Base-by-base conservation (phyloP, 2,113 vertebrate species). In the Trochalopteron elliotii region DNA sequence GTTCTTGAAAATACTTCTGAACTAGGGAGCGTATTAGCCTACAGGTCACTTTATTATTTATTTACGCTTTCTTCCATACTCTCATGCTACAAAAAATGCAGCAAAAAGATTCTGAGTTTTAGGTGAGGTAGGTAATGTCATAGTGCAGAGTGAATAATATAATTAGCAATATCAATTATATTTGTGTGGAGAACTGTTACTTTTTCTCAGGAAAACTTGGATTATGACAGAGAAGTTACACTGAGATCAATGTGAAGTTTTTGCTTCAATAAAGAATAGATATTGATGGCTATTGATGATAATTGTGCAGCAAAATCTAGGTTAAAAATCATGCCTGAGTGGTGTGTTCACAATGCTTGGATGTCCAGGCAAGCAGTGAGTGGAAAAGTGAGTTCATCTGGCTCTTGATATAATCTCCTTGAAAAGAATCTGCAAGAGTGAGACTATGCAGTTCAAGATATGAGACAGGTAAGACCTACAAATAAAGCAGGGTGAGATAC, bases 31-130 rank as follows among this genome's bases (percentile, higher is more conserved):
- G 11, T 95, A 80, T 96, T 89, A 91, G 50, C 59, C 56, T 80
- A 21, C 39, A 53, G 77, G 88, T 91, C 37, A 92, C 70, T 95
- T 93, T 67, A 92, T 97, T 94, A 94, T 86, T 98, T 97, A 98
- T 97, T 97, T 95, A 94, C 88, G 50, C 42, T 80, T 93, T 86
- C 63, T 88, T 63, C 61, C 89, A 63, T 15, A 35, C 56, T 93
- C 79, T 61, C 52, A 82, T 91, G 80, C 45, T 56, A 72, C 30
- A 31, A 94, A 81, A 89, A 77, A 39, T 86, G 24, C 28, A 70
- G 40, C 19, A 71, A 33, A 35, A 30, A 47, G 16, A 53, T 39
- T 84, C 39, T 75, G 45, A 52, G 53, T 86, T 94, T 88, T 78
- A 60, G 53, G 57, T 93, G 12, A 74, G 25, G 8, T 53, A 25